A percentile compares a stretch with the other conserved stretches of the same genome.
These are phyloP conservation scores for Coelopa pilipes DNA, from an alignment of 2,888 invertebrate genomes.

Conservation along the genomic window DNA sequence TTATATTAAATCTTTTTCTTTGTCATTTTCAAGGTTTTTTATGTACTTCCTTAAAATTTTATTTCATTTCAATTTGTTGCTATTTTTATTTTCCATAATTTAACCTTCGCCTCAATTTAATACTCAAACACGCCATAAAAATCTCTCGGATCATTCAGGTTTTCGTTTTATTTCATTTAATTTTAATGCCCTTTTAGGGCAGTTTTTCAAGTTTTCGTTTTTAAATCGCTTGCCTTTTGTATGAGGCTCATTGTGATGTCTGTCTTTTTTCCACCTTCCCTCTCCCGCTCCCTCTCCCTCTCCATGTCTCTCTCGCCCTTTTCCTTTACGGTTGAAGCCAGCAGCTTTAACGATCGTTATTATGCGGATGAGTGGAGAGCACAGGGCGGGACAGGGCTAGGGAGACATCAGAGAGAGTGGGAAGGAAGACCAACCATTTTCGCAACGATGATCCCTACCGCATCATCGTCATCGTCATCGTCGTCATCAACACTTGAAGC, in stretches of 20 bases:
- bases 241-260: constrained; percentile 17
- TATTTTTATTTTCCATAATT: constrained; percentile 25
- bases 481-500: too few relatives aligned
- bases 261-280: neutral
- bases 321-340: too few relatives aligned
- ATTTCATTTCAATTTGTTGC: constrained; percentile 6
- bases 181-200: constrained; percentile 14
- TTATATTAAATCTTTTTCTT: neutral
- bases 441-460: too few relatives aligned
- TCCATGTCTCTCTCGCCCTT: too few relatives aligned
- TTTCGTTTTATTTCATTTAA: constrained; percentile 19
- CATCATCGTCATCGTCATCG: too few relatives aligned
- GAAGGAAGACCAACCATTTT: too few relatives aligned
- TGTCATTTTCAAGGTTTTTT: neutral
- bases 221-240: constrained; percentile 31
- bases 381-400: too few relatives aligned
- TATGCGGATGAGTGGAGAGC: too few relatives aligned
- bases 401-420: too few relatives aligned
- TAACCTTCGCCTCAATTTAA: constrained; percentile 41
- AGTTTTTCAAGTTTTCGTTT: constrained; percentile 37
- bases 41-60: neutral
- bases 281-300: too few relatives aligned
- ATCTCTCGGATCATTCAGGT: constrained; percentile 31
- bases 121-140: constrained; percentile 33
- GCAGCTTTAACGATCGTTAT: too few relatives aligned